Conservation (phyloP, 2,113 vertebrate genomes). For the Nibea albiflora region DNA sequence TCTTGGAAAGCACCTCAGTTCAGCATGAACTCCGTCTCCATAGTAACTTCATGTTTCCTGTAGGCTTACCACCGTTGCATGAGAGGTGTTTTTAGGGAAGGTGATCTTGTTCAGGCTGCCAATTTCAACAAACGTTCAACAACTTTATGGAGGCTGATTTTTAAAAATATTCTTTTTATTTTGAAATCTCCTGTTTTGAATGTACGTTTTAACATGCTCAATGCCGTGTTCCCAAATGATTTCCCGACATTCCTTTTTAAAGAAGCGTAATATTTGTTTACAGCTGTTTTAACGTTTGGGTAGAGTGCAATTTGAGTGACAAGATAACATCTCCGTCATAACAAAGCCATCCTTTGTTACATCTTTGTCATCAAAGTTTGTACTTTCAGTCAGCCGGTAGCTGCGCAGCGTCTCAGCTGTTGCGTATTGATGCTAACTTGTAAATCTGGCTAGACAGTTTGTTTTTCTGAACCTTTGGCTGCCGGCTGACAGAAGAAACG, state of each 20-base stretch:
- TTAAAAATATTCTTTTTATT: background rate
- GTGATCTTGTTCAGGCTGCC: background rate
- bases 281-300: background rate
- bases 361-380: background rate
- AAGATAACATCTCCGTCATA: background rate
- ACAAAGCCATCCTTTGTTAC: slow-evolving; percentile 6
- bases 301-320: slow-evolving; percentile 14
- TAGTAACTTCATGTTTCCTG: background rate
- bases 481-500: background rate
- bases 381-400: background rate
- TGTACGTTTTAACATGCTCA: slow-evolving; percentile 10
- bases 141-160: background rate
- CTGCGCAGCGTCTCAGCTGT: background rate
- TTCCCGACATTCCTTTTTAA: slow-evolving; percentile 66
- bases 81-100: background rate
- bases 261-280: background rate
- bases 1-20: background rate
- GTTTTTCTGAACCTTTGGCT: background rate
- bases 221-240: background rate
- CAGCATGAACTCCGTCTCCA: background rate
- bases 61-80: background rate
- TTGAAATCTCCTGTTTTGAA: slow-evolving; percentile 14
- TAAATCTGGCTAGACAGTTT: background rate
- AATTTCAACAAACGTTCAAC: slow-evolving; percentile 1
- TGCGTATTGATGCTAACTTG: background rate